Conservation (phyloP, 2,888 invertebrate genomes). For the Carcina quercana region DNA sequence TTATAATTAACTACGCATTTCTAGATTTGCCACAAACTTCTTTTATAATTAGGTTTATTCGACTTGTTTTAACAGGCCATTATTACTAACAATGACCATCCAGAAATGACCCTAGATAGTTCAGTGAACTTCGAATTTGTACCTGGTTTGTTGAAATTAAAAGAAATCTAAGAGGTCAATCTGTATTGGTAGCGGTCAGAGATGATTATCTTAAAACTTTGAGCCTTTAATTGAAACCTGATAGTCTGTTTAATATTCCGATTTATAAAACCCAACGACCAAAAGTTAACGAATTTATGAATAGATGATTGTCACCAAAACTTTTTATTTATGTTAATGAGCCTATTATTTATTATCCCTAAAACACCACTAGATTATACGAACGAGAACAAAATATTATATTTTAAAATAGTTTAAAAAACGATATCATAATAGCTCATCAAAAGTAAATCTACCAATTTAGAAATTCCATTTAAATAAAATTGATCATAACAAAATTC, state of each 20-base stretch:
- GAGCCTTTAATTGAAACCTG: constrained; percentile 49
- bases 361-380: too few species aligned
- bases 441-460: too few species aligned
- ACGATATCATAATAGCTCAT: too few species aligned
- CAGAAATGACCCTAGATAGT: constrained; percentile 24
- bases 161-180: constrained; percentile 8
- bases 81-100: constrained; percentile 27
- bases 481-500: too few species aligned
- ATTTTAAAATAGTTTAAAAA: too few species aligned
- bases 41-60: constrained; percentile 28
- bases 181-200: constrained; percentile 15
- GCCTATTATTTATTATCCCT: constrained; percentile 2
- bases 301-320: constrained; percentile 7
- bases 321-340: constrained; percentile 4
- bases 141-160: neutral
- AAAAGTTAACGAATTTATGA: constrained; percentile 8
- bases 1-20: constrained; percentile 15
- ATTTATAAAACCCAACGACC: constrained; percentile 18
- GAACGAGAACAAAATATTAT: too few species aligned
- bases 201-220: constrained; percentile 31
- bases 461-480: too few species aligned
- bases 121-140: constrained; percentile 19
- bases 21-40: constrained; percentile 26
- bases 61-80: constrained; percentile 33
- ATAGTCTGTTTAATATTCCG: constrained; percentile 30